Evolutionary conservation across 2,888 invertebrate species (phyloP), one percentile per base, ranked within the genome.

Genomic region (Sinhomidia bicolor): DNA sequence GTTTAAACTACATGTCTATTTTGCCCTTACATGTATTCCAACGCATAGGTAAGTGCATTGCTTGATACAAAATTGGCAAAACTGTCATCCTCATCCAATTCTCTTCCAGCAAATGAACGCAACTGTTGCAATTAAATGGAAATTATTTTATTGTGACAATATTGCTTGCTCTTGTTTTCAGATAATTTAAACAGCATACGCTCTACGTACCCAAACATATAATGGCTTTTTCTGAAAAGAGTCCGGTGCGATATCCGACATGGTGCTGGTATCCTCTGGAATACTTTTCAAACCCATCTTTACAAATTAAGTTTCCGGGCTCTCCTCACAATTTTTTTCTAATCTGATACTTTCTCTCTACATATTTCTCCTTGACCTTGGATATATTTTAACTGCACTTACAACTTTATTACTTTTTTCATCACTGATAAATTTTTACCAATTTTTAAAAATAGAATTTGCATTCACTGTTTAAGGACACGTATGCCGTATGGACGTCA

Each of bases 1-100:
- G 4, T 23, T 62, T 7, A 32, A 32, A n/a, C 23, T 20, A n/a
- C n/a, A n/a, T n/a, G n/a, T n/a, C n/a, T 74, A 47, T 60, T 60
- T 29, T 6, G 5, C 74, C 80, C 91, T 91, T 91, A 92, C 92
- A 92, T 89, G 89, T 92, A 92, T 85, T 92, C 92, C 44, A 92
- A 84, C 17, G 91, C 92, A 62, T 92, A 90, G 0, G 86, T 90
- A 51, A 92, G 82, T 0, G 91, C 92, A 85, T 91, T 91, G 85
- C 92, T 92, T 1, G 91, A 85, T n/a, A 92, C 89, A 88, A 91
- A 92, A 47, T 89, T 90, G 3, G 90, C 89, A 81, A 92, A 91
- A 60, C 89, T 90, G 51, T 91, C 92, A 82, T 91, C 91, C 36
- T 90, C 89, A 68, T 90, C 90, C 14, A 90, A 57, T 44, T 91